A percentile compares a stretch with the other conserved stretches of the same genome.
phyloP scores from a whole-genome alignment of 2,797 vertebrate species.

The Notamacropus eugenii region DNA sequence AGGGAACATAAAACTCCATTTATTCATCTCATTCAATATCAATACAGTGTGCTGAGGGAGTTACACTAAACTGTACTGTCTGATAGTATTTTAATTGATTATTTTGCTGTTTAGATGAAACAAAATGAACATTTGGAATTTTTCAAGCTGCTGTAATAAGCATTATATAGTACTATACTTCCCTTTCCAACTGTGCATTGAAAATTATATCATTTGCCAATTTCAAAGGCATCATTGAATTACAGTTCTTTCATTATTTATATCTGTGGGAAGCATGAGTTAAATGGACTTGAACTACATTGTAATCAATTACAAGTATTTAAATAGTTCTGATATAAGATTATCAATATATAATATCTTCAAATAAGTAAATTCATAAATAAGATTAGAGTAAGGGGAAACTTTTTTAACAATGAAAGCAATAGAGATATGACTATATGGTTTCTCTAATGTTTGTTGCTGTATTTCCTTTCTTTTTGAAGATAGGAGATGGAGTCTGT shows the following conservation, averaged over 20 bases:
- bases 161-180: background rate
- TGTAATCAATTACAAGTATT: background rate
- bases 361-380: conserved; percentile 17
- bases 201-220: conserved; percentile 12
- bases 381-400: conserved; percentile 18
- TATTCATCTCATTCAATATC: conserved; percentile 48
- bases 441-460: background rate
- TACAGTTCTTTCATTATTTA: conserved; percentile 22
- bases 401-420: background rate
- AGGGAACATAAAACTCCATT: conserved; percentile 35
- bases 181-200: background rate
- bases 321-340: background rate
- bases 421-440: conserved; percentile 17
- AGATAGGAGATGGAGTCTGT: background rate
- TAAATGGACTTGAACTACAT: background rate
- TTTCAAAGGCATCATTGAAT: conserved; percentile 23
- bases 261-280: conserved; percentile 2
- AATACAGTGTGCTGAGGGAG: background rate
- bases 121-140: conserved; percentile 39
- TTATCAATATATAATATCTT: background rate
- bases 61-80: conserved; percentile 32
- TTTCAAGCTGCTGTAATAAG: conserved; percentile 39
- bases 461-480: conserved; percentile 11
- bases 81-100: conserved; percentile 58
- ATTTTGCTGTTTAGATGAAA: conserved; percentile 48